A percentile compares a stretch with the other conserved stretches of the same genome.
Conservation (phyloP, 2,113 vertebrate species). For the Macquaria ambigua region DNA sequence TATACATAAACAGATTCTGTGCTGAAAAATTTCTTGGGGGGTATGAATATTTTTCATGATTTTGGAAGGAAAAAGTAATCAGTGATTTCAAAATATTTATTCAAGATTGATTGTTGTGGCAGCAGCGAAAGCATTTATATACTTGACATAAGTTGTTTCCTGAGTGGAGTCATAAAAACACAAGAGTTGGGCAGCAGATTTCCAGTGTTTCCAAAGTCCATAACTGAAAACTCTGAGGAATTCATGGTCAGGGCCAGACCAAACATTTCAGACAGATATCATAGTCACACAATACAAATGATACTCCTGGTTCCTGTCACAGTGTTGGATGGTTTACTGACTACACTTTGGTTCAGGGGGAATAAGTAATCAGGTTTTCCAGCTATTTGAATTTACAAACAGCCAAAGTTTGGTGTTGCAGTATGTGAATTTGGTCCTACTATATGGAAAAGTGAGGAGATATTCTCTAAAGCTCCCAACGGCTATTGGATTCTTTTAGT, state of each 20-base stretch:
- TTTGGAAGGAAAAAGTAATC: constrained; percentile 1
- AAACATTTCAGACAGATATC: constrained; percentile 4
- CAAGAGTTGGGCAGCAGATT: background rate
- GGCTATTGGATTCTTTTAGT: no score
- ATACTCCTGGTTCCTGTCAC: background rate
- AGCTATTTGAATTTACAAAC: background rate
- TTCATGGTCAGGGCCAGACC: background rate
- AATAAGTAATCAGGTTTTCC: no score
- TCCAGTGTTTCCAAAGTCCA: background rate
- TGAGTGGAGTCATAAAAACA: background rate
- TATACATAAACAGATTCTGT: background rate
- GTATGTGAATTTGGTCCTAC: background rate
- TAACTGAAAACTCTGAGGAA: background rate
- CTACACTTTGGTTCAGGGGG: background rate
- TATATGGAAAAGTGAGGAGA: no score
- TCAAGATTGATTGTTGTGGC: background rate
- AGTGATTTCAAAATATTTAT: constrained; percentile 16
- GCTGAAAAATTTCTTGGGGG: background rate
- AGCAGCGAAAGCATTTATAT: background rate
- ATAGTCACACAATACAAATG: background rate
- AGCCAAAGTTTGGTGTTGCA: background rate
- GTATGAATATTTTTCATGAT: background rate
- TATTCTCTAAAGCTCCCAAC: no score
- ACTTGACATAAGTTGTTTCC: background rate
- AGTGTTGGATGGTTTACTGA: background rate